Conservation (phyloP, 2,888 invertebrate species). For the Sesia apiformis region DNA sequence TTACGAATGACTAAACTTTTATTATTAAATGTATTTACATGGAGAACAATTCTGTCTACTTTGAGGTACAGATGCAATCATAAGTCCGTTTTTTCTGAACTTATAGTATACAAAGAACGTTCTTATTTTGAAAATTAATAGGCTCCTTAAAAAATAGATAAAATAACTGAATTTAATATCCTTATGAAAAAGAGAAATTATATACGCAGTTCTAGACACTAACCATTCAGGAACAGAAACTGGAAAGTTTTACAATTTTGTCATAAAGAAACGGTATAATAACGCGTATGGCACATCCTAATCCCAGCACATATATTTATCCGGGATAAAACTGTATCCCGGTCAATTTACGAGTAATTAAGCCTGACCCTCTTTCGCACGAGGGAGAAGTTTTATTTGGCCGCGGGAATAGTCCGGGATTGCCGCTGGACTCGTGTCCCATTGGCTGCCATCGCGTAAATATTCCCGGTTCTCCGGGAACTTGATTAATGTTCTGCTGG, state of each 20-base stretch:
- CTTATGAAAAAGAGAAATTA: no score
- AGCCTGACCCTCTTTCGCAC: conserved; percentile 66
- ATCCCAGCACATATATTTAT: conserved; percentile 48
- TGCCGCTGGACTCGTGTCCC: conserved; percentile 49
- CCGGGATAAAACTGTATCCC: conserved; percentile 57
- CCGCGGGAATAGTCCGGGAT: conserved; percentile 49
- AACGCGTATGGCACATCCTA: conserved; percentile 36
- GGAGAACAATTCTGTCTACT: conserved; percentile 2
- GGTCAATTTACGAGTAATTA: conserved; percentile 74
- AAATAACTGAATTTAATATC: no score
- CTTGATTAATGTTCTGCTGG: conserved; percentile 39
- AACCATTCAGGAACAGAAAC: no score
- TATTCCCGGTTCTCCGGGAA: conserved; percentile 34
- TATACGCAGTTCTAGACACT: no score
- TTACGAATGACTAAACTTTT: conserved; percentile 56
- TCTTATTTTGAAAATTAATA: no score
- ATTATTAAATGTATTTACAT: conserved; percentile 32
- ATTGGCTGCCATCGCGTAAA: conserved; percentile 48
- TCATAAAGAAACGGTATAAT: no score
- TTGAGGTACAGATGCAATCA: background rate
- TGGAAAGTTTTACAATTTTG: no score
- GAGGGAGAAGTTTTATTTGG: conserved; percentile 68
- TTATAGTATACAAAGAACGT: no score
- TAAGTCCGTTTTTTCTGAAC: background rate
- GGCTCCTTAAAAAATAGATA: no score